Evolutionary conservation across 2,888 invertebrate species (phyloP), one percentile per base, ranked within the genome.

Genomic region (Eulithis testata): DNA sequence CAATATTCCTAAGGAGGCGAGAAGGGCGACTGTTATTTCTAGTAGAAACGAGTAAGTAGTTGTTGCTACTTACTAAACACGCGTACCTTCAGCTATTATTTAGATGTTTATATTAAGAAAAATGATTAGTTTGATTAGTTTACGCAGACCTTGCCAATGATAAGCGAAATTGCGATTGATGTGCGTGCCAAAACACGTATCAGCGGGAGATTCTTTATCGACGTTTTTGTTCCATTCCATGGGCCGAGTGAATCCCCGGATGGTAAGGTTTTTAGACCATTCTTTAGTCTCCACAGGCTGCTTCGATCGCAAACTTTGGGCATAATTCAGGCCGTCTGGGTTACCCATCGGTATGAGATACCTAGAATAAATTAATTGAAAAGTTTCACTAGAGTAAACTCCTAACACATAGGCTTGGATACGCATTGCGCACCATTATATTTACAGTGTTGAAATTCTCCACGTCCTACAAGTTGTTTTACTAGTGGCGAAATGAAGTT

Each of bases 101-200:
- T 40, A 40, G 40, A 40, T 40, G 40, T 8, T 6, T 40, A 40
- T 4, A 40, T 31, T 4, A 36, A n/a, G 5, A 31, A 36, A 21
- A 14, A 37, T 40, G n/a, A n/a, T n/a, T n/a, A n/a, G n/a, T 1
- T 7, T 43, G n/a, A 52, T 60, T 37, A 37, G 36, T 31, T 36
- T 55, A 52, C 74, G 6, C 31, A 74, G 40, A 91, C 93, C 92
- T 86, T 90, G 91, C 92, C 92, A 93, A 72, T 93, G 92, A 78
- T 88, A 92, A 53, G 91, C 90, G 65, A 92, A 93, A 74, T 93
- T 93, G 8, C 93, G 83, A 74, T 93, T 91, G 27, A 93, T 81
- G 70, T 92, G 89, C 2, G 88, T 90, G 43, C 92, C 92, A 67
- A 89, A 88, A 72, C 92, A 93, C 0, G 58, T 64, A 7, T 82